These are phyloP conservation scores for Reticulitermes lucifugus DNA, from an alignment of 2,888 invertebrate genomes.

Conservation along the genomic window DNA sequence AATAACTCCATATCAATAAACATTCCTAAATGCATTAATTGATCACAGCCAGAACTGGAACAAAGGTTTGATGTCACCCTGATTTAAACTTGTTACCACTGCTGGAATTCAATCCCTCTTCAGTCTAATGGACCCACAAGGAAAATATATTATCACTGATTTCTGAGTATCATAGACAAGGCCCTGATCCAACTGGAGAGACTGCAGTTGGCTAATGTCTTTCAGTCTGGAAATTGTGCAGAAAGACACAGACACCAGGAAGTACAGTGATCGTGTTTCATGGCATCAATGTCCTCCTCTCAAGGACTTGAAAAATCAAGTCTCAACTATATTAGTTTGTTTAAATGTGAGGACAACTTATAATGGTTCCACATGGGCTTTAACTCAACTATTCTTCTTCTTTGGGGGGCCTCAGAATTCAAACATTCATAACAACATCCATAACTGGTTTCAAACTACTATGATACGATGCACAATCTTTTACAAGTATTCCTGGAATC, in stretches of 20 bases:
- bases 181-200: neutral
- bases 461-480: constrained; percentile 42
- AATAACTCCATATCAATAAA: constrained; percentile 24
- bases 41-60: constrained; percentile 42
- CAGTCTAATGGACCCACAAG: neutral
- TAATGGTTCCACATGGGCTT: neutral
- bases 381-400: neutral
- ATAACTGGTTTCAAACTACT: constrained; percentile 21
- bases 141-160: constrained; percentile 19
- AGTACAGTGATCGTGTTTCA: neutral
- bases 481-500: constrained; percentile 23
- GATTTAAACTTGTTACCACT: constrained; percentile 27
- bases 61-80: constrained; percentile 40
- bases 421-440: constrained; percentile 29
- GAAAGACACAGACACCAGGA: constrained; percentile 14
- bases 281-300: neutral
- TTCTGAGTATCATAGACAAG: neutral
- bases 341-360: constrained; percentile 1
- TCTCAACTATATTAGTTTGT: constrained; percentile 11
- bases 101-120: neutral
- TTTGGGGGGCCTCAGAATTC: neutral
- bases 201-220: neutral
- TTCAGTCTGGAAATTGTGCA: neutral
- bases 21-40: constrained; percentile 1
- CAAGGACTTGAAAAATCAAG: constrained; percentile 15